A percentile compares a stretch with the other conserved stretches of the same genome.
phyloP scores from a whole-genome alignment of 2,888 invertebrate species.

The Ptychoptera albimana region DNA sequence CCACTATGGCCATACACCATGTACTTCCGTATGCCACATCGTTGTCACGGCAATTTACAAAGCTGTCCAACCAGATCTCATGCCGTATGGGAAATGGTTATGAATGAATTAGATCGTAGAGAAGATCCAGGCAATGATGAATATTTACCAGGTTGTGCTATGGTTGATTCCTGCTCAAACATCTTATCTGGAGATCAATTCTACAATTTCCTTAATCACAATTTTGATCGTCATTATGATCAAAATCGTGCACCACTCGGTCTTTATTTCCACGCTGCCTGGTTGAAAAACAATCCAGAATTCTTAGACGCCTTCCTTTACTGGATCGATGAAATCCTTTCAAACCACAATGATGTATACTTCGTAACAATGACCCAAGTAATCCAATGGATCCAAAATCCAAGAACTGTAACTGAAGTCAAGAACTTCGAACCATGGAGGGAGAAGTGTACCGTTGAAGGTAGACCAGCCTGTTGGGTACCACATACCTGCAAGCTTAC shows the following conservation, averaged over 20 bases:
- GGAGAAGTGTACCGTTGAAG: slow-evolving; percentile 84
- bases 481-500: slow-evolving; percentile 83
- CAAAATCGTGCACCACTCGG: slow-evolving; percentile 80
- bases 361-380: slow-evolving; percentile 94
- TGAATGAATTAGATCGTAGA: slow-evolving; percentile 83
- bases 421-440: slow-evolving; percentile 91
- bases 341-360: slow-evolving; percentile 79
- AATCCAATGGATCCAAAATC: slow-evolving; percentile 91
- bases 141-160: slow-evolving; percentile 78
- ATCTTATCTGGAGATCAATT: slow-evolving; percentile 84
- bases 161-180: slow-evolving; percentile 91
- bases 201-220: slow-evolving; percentile 86
- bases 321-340: slow-evolving; percentile 80
- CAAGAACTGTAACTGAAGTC: slow-evolving; percentile 64
- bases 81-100: slow-evolving; percentile 92
- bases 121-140: slow-evolving; percentile 84
- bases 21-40: slow-evolving; percentile 93
- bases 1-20: slow-evolving; percentile 97
- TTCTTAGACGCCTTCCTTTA: slow-evolving; percentile 82
- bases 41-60: slow-evolving; percentile 83
- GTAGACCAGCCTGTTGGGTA: slow-evolving; percentile 68
- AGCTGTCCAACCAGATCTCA: slow-evolving; percentile 83
- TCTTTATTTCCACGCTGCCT: slow-evolving; percentile 85
- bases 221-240: slow-evolving; percentile 82
- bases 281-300: slow-evolving; percentile 86